These are phyloP conservation scores for mouse (Mus musculus) DNA, from an alignment of 2,113 vertebrate species.

Conservation along the genomic window GRCm39 chr13:58703501-58704000, in stretches of 20 bases:
- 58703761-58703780: not conserved
- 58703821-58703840: constrained; percentile 5
- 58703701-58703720: not conserved
- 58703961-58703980: not conserved
- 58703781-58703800: not conserved
- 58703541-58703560: constrained; percentile 81
- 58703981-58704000: not conserved
- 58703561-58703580: constrained; percentile 82
- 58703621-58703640: constrained; percentile 71
- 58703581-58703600: constrained; percentile 79
- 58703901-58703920: not conserved
- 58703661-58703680: not conserved
- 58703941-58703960: not conserved
- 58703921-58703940: not conserved
- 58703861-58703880: not conserved
- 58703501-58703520: constrained; percentile 36
- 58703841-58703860: not conserved
- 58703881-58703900: not conserved
- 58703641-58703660: constrained; percentile 33
- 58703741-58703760: not conserved
- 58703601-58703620: constrained; percentile 53
- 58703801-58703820: not conserved
- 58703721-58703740: not conserved
- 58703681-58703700: not conserved
- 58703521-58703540: constrained; percentile 81